phyloP scores from a whole-genome alignment of 2,888 invertebrate genomes.

The Ennomos quercinarius region DNA sequence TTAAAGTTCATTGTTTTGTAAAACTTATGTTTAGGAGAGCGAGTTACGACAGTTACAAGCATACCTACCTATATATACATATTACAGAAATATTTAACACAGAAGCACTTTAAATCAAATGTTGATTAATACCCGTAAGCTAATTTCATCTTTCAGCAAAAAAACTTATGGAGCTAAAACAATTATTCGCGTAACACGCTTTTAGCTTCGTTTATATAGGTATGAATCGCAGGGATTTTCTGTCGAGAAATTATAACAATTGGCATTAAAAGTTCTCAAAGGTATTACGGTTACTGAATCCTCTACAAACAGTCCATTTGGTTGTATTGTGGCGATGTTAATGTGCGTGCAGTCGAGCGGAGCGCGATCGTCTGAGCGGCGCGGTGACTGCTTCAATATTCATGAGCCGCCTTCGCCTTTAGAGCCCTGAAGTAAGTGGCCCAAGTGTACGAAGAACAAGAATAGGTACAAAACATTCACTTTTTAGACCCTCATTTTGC shows the following conservation, averaged over 20 bases:
- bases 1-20: too few relatives aligned
- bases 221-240: conserved; percentile 1
- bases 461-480: conserved; percentile 37
- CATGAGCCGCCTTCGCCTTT: conserved; percentile 70
- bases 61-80: too few relatives aligned
- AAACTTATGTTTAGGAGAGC: too few relatives aligned
- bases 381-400: conserved; percentile 71
- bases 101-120: too few relatives aligned
- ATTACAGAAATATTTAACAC: too few relatives aligned
- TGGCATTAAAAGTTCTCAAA: conserved; percentile 28
- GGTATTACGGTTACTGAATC: conserved; percentile 37
- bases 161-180: too few relatives aligned
- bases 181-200: too few relatives aligned
- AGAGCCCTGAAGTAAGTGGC: conserved; percentile 54
- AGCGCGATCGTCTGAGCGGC: conserved; percentile 51
- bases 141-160: too few relatives aligned
- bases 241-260: conserved; percentile 25
- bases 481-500: conserved; percentile 33
- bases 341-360: conserved; percentile 57
- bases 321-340: conserved; percentile 63
- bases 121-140: too few relatives aligned
- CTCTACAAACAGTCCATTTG: conserved; percentile 60
- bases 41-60: too few relatives aligned
- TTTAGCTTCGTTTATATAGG: too few relatives aligned
- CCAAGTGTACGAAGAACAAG: conserved; percentile 38